Base-by-base conservation (phyloP, 1,140 invertebrate species). In the Reticulitermes speratus region DNA sequence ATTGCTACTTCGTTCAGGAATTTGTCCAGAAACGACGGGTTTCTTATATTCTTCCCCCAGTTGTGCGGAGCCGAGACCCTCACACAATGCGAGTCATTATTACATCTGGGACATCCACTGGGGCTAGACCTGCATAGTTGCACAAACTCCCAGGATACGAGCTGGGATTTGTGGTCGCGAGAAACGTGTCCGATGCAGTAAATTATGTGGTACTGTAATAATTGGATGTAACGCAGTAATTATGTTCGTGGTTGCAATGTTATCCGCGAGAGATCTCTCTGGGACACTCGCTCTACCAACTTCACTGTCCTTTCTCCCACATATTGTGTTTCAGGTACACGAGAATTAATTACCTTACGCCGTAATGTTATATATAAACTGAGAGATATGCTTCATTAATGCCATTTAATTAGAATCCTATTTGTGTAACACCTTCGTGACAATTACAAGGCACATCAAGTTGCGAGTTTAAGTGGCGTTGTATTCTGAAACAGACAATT, bases 231-330 rank as follows among this genome's bases (percentile, higher is more conserved):
- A 30, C n/a, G n/a, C 65, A 30, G 25, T 75, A 75, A 75, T 75
- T 75, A 16, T 75, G 65, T 75, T 75, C 25, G n/a, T 75, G 65
- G 65, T 75, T 75, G 65, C 30, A 75, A 75, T 75, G 65, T 75
- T 75, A 75, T 75, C 65, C 65, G 65, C 65, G 9, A 30, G 65
- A 75, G 65, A 75, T 3, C 14, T 75, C n/a, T 14, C 6, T 14
- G n/a, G n/a, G 16, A 11, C 52, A 8, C n/a, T 19, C 65, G 7
- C 25, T 25, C 65, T 25, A 30, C 25, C n/a, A 2, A 55, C 65
- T 12, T 6, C 65, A 12, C 25, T 30, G 3, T 65, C 9, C 11
- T 12, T 65, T 65, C 5, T 65, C 1, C 59, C 59, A 65, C 59
- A 23, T 65, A 65, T 65, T 23, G 25, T 19, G 59, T 65, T 65